Conservation (phyloP, 2,888 invertebrate genomes). For the Ommatoiulus sabulosus region DNA sequence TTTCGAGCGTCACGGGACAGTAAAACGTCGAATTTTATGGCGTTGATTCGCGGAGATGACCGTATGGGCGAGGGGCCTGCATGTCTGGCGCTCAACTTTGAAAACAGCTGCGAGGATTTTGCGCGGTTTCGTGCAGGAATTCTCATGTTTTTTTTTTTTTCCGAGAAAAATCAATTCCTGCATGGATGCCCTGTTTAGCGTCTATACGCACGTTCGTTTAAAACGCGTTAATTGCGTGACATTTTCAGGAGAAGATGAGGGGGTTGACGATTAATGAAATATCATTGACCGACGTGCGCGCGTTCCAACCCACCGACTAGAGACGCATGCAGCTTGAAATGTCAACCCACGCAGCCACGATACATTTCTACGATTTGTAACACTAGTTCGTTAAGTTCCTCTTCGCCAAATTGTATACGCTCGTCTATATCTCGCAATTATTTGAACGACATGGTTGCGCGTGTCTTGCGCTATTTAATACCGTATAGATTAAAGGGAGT, state of each 20-base stretch:
- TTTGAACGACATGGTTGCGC: background rate
- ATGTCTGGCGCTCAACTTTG: background rate
- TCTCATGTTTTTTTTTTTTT: background rate
- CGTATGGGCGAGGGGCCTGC: background rate
- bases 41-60: too few relatives aligned
- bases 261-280: conserved; percentile 32
- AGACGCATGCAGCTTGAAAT: background rate
- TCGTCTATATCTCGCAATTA: background rate
- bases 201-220: conserved; percentile 7
- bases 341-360: background rate
- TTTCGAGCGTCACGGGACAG: too few relatives aligned
- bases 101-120: conserved; percentile 26
- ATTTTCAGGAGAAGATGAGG: background rate
- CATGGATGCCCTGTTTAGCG: background rate
- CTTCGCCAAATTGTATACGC: background rate
- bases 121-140: conserved; percentile 13
- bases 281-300: conserved; percentile 6
- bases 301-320: too few relatives aligned
- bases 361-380: background rate
- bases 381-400: background rate
- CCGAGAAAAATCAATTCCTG: conserved; percentile 9
- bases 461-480: background rate
- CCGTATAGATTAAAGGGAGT: background rate
- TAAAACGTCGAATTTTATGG: too few relatives aligned
- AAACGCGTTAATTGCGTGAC: background rate